Conservation (phyloP, 2,797 vertebrate genomes). For the Xerus rutilus region DNA sequence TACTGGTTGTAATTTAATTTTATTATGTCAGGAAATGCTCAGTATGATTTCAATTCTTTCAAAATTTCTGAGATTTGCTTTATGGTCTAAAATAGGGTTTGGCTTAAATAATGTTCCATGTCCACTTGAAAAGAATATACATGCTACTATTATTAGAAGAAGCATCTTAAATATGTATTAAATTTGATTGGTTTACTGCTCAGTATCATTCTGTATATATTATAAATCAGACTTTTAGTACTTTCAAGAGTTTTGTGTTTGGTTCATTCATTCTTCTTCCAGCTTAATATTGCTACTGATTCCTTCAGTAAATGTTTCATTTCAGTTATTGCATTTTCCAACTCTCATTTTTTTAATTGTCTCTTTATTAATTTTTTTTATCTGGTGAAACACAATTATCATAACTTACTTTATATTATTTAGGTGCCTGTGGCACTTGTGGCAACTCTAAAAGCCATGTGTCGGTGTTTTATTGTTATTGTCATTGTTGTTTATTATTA, state of each 20-base stretch:
- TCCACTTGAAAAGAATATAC: background rate
- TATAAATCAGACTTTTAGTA: background rate
- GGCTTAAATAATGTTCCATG: background rate
- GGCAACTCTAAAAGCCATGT: background rate
- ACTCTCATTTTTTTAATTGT: background rate
- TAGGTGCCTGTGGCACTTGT: background rate
- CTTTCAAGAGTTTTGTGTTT: background rate
- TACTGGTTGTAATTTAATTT: background rate
- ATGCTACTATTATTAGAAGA: background rate
- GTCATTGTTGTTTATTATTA: background rate
- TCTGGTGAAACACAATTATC: background rate
- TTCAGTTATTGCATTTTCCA: background rate
- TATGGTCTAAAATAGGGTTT: background rate
- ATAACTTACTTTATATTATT: background rate
- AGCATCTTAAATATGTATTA: background rate
- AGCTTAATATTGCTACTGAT: background rate
- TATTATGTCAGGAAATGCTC: background rate
- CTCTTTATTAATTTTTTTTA: background rate
- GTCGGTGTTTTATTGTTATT: background rate
- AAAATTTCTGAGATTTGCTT: background rate
- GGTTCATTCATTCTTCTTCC: background rate
- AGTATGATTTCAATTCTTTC: background rate
- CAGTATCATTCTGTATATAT: background rate
- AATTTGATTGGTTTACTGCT: background rate
- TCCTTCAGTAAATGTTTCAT: background rate